Evolutionary conservation across 2,797 vertebrate species (phyloP), one percentile per base, ranked within the genome.

Genomic region (Chelmon rostratus): DNA sequence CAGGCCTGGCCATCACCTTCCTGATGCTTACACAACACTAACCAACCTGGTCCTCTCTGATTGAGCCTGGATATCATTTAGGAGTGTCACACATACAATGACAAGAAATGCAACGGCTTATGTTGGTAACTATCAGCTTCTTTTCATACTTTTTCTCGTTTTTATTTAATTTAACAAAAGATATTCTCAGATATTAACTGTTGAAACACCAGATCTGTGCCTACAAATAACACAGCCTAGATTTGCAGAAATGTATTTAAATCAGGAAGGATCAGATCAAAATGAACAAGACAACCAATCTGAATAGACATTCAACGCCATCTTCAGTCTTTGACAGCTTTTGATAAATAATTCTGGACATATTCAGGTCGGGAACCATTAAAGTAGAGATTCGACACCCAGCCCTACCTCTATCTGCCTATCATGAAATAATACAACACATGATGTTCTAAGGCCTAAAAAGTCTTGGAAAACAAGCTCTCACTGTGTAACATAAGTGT

Each of bases 1-100:
- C 23, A 66, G 28, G 21, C 42, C 8, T 9, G 31, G 61, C 18
- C 68, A 16, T 81, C 56, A 69, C 33, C 50, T 25, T 66, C 40
- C 47, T 73, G 6, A 49, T 1, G 19, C 9, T 44, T n/a, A 44
- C 8, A 40, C 38, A 52, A 44, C 38, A 33, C 3, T n/a, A 21
- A 56, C 46, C 10, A 67, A 50, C 35, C 49, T 62, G 18, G n/a
- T 74, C 5, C 12, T 4, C 58, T 67, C 28, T 4, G n/a, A 49
- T 40, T 16, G 25, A 2, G 35, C 19, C 2, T 21, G 1, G 31
- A 33, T 35, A 11, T 47, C 16, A 31, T 46, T 21, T 6, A 3
- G 40, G 58, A 23, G 47, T 35, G 0, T 42, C 52, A 16, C 31
- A 8, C n/a, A 12, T 21, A 6, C 5, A 8, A 15, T 8, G 28